Percentiles rank a stretch among this genome's conserved stretches.
These are phyloP conservation scores for Asarcornis scutulata DNA, from an alignment of 2,113 vertebrate genomes.

Conservation along the genomic window DNA sequence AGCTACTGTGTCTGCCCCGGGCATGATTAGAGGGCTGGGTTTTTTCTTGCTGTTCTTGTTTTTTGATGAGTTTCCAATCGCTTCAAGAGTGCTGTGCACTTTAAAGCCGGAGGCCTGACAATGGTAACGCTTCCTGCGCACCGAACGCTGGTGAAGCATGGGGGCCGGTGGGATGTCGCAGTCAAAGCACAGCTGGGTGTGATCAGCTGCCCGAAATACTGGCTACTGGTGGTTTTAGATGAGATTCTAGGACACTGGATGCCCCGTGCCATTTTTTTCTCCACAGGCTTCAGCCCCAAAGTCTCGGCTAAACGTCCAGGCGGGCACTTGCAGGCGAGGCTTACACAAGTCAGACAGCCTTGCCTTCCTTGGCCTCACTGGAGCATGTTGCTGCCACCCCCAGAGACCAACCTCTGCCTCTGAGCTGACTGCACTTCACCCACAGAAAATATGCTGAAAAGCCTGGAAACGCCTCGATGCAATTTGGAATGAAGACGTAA, in stretches of 20 bases:
- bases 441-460: conserved; percentile 19
- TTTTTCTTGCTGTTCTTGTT: not conserved
- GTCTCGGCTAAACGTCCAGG: not conserved
- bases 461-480: not conserved
- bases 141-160: fast-evolving
- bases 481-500: conserved; percentile 9
- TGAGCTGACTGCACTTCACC: not conserved
- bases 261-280: not conserved
- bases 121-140: not conserved
- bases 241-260: not conserved
- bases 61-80: not conserved
- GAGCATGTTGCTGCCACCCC: not conserved
- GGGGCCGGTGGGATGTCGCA: not conserved
- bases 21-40: not conserved
- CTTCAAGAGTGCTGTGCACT: not conserved
- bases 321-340: not conserved
- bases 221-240: not conserved
- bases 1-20: not conserved
- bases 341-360: not conserved
- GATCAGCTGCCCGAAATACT: not conserved
- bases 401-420: not conserved
- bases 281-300: not conserved
- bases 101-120: not conserved
- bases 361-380: not conserved
- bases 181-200: not conserved